Conservation (phyloP, 2,113 vertebrate genomes). For the Echinops telfairi region DNA sequence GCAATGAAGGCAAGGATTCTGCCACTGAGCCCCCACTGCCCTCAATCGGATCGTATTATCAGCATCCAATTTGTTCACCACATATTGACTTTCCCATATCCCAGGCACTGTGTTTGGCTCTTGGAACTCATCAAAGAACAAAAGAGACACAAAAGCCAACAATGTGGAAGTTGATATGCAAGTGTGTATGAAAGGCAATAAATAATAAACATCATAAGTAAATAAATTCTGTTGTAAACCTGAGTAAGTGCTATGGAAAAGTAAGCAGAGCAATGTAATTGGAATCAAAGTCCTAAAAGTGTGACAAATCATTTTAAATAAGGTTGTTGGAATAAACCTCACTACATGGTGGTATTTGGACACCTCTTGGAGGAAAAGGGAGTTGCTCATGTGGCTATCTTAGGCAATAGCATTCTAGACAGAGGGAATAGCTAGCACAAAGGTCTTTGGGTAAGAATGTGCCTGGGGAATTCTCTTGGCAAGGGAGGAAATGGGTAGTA, state of each 20-base stretch:
- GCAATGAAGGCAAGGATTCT: not conserved
- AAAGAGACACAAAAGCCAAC: not conserved
- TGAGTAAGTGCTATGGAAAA: not conserved
- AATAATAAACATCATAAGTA: not conserved
- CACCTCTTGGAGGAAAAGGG: not conserved
- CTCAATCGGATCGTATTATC: not conserved
- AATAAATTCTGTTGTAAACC: constrained; percentile 5
- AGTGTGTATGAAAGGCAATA: not conserved
- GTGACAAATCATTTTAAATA: not conserved
- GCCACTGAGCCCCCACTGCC: not conserved
- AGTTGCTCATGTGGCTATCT: not conserved
- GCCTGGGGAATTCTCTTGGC: not conserved
- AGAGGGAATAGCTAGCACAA: not conserved
- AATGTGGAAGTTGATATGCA: not conserved
- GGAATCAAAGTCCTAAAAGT: not conserved
- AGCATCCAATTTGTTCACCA: not conserved
- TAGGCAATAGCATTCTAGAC: not conserved
- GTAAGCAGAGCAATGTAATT: not conserved
- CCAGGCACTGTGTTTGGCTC: not conserved
- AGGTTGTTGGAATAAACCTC: not conserved
- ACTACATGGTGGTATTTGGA: not conserved
- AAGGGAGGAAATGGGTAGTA: too few species aligned
- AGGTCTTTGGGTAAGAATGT: not conserved
- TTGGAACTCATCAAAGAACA: not conserved
- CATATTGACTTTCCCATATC: not conserved